Evolutionary conservation across 2,797 vertebrate genomes (phyloP), one percentile per base, ranked within the genome.

Genomic region (Leptoclinus maculatus): DNA sequence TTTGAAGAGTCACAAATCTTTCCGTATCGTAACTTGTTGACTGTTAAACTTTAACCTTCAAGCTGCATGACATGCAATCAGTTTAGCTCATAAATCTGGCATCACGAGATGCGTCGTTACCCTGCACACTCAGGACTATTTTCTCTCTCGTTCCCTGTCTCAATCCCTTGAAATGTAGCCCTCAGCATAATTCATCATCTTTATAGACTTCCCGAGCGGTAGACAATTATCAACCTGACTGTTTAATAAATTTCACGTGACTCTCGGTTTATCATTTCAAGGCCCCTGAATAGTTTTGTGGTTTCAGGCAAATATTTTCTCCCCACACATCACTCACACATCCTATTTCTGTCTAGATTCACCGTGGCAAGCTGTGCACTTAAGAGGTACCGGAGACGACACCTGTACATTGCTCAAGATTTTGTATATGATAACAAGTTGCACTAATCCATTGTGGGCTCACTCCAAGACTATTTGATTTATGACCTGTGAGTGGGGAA

Each of bases 41-140:
- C 64, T 76, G 71, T 79, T 86, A 84, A 89, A 66, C 41, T 88
- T 92, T 91, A 89, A 91, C 85, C 25, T 57, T 43, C 32, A 29
- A 67, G 38, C 58, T 38, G 73, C 47, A 21, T 78, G 43, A 57
- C 73, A 70, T 51, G 68, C 32, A 7, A 14, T 38, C 17, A 21
- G 32, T 21, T 83, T 71, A 60, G 38, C 25, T 80, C 82, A 75
- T 86, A 85, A 77, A 89, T 66, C 66, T 62, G 76, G 64, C n/a
- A 71, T 76, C 86, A 84, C 32, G 27, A 68, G 76, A 76, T 36
- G 57, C 41, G 51, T 70, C 38, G 39, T 85, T 79, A 79, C 41
- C 43, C 71, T 80, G 76, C 65, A 77, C 62, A 54, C 83, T 81
- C 76, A 74, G 62, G 67, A 66, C 6, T 70, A 25, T 66, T 76